Percentiles rank a stretch among this genome's conserved stretches.
Conservation (phyloP, 2,797 vertebrate species). For the Acipenser transmontanus region DNA sequence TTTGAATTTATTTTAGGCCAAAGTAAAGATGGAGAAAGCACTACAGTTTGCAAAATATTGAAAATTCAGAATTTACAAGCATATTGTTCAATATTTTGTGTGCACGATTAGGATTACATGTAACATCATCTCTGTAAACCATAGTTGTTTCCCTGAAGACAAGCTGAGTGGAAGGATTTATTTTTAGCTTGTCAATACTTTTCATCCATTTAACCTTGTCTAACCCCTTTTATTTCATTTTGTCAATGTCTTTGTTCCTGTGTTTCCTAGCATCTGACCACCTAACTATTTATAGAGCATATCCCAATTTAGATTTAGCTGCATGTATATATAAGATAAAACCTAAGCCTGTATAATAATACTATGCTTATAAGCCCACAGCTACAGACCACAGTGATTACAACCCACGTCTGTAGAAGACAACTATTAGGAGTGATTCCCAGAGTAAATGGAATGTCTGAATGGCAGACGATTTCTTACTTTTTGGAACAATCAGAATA, state of each 20-base stretch:
- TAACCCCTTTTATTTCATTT: conserved; percentile 2
- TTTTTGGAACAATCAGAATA: no score
- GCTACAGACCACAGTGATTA: conserved; percentile 18
- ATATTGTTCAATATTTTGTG: no score
- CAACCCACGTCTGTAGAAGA: conserved; percentile 31
- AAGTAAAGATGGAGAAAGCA: no score
- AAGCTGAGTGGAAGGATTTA: not conserved
- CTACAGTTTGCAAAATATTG: no score
- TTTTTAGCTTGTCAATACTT: not conserved
- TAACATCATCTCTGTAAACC: no score
- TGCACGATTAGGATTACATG: no score
- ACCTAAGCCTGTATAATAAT: conserved; percentile 29
- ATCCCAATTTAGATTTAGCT: no score
- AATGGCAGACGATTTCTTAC: no score
- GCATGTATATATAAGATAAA: conserved; percentile 15
- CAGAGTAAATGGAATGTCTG: no score
- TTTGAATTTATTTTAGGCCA: no score
- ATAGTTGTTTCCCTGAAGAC: no score
- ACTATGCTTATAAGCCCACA: conserved; percentile 7
- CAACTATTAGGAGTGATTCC: not conserved
- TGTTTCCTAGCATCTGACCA: conserved; percentile 1
- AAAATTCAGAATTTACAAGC: no score
- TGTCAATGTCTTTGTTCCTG: conserved; percentile 10
- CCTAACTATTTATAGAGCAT: not conserved
- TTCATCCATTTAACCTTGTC: not conserved